Evolutionary conservation across 2,888 invertebrate species (phyloP), one percentile per base, ranked within the genome.

Genomic region (Thecophora atra): DNA sequence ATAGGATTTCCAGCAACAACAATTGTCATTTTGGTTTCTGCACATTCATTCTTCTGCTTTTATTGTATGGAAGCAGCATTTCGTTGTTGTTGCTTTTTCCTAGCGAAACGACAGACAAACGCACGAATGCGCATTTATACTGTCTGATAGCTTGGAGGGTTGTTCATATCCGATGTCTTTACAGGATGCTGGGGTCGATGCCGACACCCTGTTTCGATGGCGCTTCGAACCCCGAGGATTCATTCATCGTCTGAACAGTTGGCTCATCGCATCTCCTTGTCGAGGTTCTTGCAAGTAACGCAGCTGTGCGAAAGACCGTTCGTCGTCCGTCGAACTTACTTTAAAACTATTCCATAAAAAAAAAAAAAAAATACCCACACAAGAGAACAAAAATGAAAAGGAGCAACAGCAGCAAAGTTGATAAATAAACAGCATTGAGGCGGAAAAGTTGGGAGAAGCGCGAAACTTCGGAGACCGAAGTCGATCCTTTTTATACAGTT

Each of bases 141-240:
- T 76, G 81, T 81, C 81, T 81, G 80, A 80, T 79, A 75, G 81
- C 82, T 80, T 77, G 73, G 73, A 79, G 80, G 77, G 77, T 76
- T 78, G 78, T 81, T 80, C 79, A 78, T 81, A 81, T 82, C 79
- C 81, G 82, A 77, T 81, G 82, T 64, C 47, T 64, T 47, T 24
- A 26, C 44, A 64, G 47, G 64, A 47, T 64, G 44, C 64, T 64
- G n/a, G 47, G 15, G 24, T 17, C 30, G 60, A 4, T 30, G 30
- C 47, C 47, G 24, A 15, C 26, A 13, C 56, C 56, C 24, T 26
- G 15, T 26, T 26, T 56, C 15, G 17, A 26, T 47, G 24, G 64
- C 44, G 64, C 64, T 15, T 47, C 64, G 44, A 42, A 64, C 47
- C 47, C 64, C 26, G 63, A n/a, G n/a, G n/a, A n/a, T n/a, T n/a